Percentiles rank a stretch among this genome's conserved stretches.
Evolutionary conservation across 2,888 invertebrate genomes (phyloP).

Genomic region (Halocaridina rubra): DNA sequence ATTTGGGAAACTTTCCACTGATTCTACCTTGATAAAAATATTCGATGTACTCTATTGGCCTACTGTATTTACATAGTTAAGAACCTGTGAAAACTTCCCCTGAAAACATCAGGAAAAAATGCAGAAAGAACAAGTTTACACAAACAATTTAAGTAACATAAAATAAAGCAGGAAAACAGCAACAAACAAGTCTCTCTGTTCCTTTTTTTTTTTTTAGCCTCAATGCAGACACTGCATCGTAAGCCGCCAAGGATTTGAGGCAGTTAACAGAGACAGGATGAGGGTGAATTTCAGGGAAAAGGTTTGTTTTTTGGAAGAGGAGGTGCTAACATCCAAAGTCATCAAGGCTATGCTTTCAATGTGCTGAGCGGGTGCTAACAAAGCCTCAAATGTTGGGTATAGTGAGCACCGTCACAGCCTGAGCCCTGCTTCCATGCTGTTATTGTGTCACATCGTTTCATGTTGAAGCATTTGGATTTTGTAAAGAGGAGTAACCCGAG

Average conservation of each 20-base stretch:
- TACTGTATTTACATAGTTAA: not conserved
- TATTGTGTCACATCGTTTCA: conserved; percentile 25
- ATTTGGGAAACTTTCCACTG: conserved; percentile 19
- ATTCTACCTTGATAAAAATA: not conserved
- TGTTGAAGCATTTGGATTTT: not conserved
- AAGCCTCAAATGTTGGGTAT: conserved; percentile 6
- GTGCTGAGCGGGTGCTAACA: not conserved
- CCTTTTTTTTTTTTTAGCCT: conserved; percentile 35
- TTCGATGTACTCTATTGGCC: not conserved
- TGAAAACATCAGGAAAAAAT: not conserved
- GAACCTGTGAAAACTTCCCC: conserved; percentile 32
- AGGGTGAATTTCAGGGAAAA: conserved; percentile 27
- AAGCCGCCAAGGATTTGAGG: conserved; percentile 28
- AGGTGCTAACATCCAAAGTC: conserved; percentile 38
- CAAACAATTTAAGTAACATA: conserved; percentile 31
- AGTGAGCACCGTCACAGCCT: conserved; percentile 28
- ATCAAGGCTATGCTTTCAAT: conserved; percentile 16
- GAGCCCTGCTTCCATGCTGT: conserved; percentile 35
- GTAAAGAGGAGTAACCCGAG: not conserved
- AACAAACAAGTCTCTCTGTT: conserved; percentile 36
- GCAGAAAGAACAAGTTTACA: conserved; percentile 36
- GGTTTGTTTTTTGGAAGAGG: conserved; percentile 17
- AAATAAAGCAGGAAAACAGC: conserved; percentile 39
- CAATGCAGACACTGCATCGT: conserved; percentile 52
- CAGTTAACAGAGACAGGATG: conserved; percentile 15